A percentile compares a stretch with the other conserved stretches of the same genome.
phyloP scores from a whole-genome alignment of 2,888 invertebrate species.

The Tipula vernalis region DNA sequence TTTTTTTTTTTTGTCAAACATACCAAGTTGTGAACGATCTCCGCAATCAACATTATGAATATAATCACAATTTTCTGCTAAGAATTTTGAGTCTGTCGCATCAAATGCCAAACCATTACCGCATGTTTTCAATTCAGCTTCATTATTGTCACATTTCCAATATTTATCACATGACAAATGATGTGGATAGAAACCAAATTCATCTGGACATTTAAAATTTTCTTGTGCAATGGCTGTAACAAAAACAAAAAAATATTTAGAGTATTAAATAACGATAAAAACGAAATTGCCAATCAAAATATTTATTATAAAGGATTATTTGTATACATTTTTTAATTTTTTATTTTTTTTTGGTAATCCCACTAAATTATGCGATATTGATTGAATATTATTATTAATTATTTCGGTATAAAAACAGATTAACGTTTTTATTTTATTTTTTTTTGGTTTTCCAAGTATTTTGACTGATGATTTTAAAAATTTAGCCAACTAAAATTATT shows the following conservation, averaged over 20 bases:
- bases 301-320: neutral
- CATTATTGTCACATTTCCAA: constrained; percentile 88
- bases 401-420: neutral
- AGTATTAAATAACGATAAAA: neutral
- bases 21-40: constrained; percentile 73
- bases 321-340: too few relatives aligned
- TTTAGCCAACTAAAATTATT: neutral
- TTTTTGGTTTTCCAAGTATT: neutral
- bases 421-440: neutral
- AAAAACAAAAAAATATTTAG: neutral
- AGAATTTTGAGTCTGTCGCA: constrained; percentile 73
- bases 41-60: constrained; percentile 90
- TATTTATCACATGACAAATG: constrained; percentile 84
- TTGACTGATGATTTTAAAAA: neutral
- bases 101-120: constrained; percentile 91
- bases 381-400: neutral
- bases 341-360: neutral
- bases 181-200: constrained; percentile 90
- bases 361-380: neutral
- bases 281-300: neutral
- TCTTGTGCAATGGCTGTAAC: constrained; percentile 59
- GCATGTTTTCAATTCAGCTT: constrained; percentile 79
- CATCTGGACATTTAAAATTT: constrained; percentile 84
- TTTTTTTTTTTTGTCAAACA: constrained; percentile 24
- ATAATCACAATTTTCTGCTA: constrained; percentile 91